These are phyloP conservation scores for Nettapus auritus DNA, from an alignment of 2,113 vertebrate genomes.

Conservation along the genomic window DNA sequence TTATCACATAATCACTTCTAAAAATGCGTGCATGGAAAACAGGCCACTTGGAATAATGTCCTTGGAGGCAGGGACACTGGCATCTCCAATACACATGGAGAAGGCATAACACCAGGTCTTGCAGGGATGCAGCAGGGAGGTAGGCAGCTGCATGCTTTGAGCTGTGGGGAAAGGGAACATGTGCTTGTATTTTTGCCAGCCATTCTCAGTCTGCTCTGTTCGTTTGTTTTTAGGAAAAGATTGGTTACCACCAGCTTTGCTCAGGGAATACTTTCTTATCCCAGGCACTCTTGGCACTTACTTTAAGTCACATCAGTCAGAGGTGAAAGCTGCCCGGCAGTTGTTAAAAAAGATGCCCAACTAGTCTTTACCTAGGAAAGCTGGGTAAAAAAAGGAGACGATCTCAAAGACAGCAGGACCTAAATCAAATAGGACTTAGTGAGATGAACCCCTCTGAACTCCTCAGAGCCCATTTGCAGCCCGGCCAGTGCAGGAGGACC, in stretches of 20 bases:
- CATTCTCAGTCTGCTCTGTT: neutral
- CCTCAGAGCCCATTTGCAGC: neutral
- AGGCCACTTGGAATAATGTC: neutral
- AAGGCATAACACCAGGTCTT: neutral
- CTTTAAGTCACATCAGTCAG: neutral
- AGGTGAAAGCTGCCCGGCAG: neutral
- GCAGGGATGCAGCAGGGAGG: neutral
- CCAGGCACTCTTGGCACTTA: neutral
- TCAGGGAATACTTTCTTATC: neutral
- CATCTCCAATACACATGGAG: neutral
- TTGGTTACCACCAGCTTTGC: neutral
- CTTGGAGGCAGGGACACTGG: neutral
- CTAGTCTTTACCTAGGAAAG: neutral
- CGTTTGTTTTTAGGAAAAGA: neutral
- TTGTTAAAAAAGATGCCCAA: neutral
- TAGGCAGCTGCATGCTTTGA: neutral
- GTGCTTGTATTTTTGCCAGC: neutral
- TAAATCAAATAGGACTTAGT: neutral
- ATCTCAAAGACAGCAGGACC: neutral
- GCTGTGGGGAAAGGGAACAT: neutral
- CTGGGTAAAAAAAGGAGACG: neutral
- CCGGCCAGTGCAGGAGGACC: neutral
- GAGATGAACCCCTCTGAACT: neutral
- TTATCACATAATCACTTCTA: neutral
- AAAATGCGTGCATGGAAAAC: neutral